Percentiles rank a stretch among this genome's conserved stretches.
These are phyloP conservation scores for Phrixothrix hirtus DNA, from an alignment of 2,888 invertebrate genomes.

Conservation along the genomic window DNA sequence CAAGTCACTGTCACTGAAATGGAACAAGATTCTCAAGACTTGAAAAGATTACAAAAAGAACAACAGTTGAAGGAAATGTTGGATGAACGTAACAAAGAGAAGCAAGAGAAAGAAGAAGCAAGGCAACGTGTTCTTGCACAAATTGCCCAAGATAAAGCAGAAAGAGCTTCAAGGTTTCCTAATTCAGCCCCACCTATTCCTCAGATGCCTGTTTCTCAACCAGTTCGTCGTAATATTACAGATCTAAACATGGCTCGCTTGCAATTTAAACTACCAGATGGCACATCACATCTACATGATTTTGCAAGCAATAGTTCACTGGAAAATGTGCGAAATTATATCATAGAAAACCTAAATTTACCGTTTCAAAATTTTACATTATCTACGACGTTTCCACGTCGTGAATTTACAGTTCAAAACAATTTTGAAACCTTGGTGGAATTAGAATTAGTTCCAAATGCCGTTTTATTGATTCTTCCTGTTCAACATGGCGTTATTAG, in stretches of 20 bases:
- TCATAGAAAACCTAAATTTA: conserved; percentile 49
- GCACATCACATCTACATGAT: conserved; percentile 71
- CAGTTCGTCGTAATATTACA: conserved; percentile 14
- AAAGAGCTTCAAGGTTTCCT: conserved; percentile 60
- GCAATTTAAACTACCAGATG: conserved; percentile 86
- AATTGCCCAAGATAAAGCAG: conserved; percentile 83
- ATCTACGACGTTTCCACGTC: conserved; percentile 77
- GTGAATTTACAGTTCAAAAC: conserved; percentile 65
- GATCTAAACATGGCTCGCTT: conserved; percentile 66
- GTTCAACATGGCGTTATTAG: conserved; percentile 53
- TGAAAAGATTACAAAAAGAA: conserved; percentile 76
- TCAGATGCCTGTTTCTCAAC: conserved; percentile 17
- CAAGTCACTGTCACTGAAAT: conserved; percentile 64
- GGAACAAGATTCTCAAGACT: conserved; percentile 73
- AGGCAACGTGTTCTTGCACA: conserved; percentile 79
- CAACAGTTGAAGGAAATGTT: conserved; percentile 72
- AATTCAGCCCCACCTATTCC: conserved; percentile 17
- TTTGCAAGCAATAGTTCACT: conserved; percentile 72
- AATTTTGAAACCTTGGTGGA: conserved; percentile 62
- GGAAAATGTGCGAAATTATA: conserved; percentile 57
- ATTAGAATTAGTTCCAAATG: conserved; percentile 74
- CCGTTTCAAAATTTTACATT: conserved; percentile 67
- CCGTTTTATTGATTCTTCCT: conserved; percentile 75
- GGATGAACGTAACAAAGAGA: conserved; percentile 76
- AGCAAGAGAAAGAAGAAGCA: conserved; percentile 72